Evolutionary conservation across 2,797 vertebrate species (phyloP).

Genomic region (Mormyrops boulengeri): DNA sequence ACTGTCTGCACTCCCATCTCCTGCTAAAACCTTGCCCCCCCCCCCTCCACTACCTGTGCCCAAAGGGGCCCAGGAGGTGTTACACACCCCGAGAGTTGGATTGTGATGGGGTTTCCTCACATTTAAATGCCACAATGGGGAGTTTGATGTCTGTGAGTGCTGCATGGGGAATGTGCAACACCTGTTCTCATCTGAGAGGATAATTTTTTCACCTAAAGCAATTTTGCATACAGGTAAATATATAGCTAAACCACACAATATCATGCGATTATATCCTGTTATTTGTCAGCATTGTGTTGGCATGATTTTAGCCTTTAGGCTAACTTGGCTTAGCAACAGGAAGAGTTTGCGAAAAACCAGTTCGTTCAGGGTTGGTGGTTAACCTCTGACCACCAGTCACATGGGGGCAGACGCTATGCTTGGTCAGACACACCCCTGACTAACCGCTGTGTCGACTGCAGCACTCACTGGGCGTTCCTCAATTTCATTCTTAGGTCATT

Average conservation of each 20-base stretch:
- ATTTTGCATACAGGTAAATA: neutral
- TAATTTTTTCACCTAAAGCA: neutral
- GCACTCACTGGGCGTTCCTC: slow-evolving; percentile 31
- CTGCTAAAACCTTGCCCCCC: neutral
- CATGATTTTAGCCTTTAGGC: neutral
- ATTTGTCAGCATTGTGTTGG: neutral
- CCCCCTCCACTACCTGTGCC: neutral
- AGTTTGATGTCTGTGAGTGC: neutral
- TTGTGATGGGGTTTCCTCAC: neutral
- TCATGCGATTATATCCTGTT: neutral
- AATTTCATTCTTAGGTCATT: slow-evolving; percentile 47
- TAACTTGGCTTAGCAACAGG: neutral
- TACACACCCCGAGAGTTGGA: neutral
- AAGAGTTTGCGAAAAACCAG: neutral
- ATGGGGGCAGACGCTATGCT: neutral
- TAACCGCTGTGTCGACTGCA: neutral
- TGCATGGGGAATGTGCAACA: neutral
- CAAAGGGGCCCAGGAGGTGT: neutral
- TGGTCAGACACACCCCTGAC: slow-evolving; percentile 4
- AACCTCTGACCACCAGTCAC: neutral
- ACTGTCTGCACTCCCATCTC: neutral
- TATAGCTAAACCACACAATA: neutral
- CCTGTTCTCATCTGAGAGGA: neutral
- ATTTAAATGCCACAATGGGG: neutral
- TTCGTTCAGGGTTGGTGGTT: neutral